phyloP scores from a whole-genome alignment of 2,113 vertebrate species.

The Anarhynchus alexandrinus region DNA sequence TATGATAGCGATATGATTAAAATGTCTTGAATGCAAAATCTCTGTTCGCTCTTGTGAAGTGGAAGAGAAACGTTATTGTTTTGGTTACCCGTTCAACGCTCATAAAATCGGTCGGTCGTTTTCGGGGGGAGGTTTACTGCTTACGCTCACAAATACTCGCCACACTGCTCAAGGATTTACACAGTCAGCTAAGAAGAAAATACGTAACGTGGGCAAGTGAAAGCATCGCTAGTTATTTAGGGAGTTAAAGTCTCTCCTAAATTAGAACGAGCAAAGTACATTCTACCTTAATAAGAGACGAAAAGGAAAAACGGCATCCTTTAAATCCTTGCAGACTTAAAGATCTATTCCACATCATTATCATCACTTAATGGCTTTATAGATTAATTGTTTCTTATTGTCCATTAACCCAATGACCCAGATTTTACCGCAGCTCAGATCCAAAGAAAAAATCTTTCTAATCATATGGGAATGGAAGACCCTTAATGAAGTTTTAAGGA shows the following conservation, averaged over 20 bases:
- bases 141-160: not conserved
- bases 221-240: not conserved
- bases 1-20: slow-evolving; percentile 7
- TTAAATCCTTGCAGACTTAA: not conserved
- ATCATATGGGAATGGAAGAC: not conserved
- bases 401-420: slow-evolving; percentile 9
- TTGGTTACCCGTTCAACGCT: not conserved
- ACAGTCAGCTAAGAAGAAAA: not conserved
- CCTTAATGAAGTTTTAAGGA: slow-evolving; percentile 23
- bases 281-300: not conserved
- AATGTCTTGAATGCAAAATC: not conserved
- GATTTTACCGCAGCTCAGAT: not conserved
- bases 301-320: not conserved
- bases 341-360: not conserved
- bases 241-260: not conserved
- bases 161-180: not conserved
- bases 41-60: not conserved
- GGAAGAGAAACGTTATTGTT: not conserved
- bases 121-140: not conserved
- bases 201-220: not conserved
- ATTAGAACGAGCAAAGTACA: not conserved
- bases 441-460: not conserved
- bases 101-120: not conserved
- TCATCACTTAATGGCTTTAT: not conserved
- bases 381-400: slow-evolving; percentile 1